phyloP scores from a whole-genome alignment of 2,888 invertebrate genomes.

The Cataglyphis cursor region DNA sequence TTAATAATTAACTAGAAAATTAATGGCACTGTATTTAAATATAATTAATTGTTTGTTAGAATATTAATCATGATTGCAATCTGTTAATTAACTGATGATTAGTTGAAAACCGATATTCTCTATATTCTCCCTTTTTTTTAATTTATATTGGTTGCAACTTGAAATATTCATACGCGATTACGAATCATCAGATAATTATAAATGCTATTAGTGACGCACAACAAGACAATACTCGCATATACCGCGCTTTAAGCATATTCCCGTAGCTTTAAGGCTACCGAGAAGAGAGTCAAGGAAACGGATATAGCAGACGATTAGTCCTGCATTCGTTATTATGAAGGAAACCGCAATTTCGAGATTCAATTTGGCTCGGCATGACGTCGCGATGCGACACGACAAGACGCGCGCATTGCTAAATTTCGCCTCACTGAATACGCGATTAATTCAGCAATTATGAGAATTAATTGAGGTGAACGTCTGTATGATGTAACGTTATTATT shows the following conservation, averaged over 20 bases:
- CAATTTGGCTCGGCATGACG: conserved; percentile 6
- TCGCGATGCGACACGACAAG: neutral
- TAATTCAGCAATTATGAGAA: conserved; percentile 46
- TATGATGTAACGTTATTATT: conserved; percentile 37
- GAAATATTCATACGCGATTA: neutral
- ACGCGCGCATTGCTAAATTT: conserved; percentile 9
- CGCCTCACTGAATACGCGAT: conserved; percentile 18
- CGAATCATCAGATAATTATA: neutral
- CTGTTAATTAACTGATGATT: neutral
- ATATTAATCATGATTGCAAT: neutral
- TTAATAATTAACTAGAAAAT: neutral
- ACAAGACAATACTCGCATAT: neutral
- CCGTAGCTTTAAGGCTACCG: conserved; percentile 9
- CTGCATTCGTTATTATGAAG: conserved; percentile 15
- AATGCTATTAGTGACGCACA: neutral
- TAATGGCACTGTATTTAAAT: neutral
- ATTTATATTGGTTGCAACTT: neutral
- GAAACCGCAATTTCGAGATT: neutral
- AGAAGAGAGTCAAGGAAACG: conserved; percentile 51
- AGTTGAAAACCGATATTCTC: neutral
- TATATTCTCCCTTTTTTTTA: neutral
- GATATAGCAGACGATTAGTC: neutral
- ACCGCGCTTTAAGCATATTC: neutral
- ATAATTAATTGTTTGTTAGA: neutral
- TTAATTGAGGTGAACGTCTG: conserved; percentile 18